phyloP scores from a whole-genome alignment of 2,113 vertebrate species.

The Rhinolophus sinicus region DNA sequence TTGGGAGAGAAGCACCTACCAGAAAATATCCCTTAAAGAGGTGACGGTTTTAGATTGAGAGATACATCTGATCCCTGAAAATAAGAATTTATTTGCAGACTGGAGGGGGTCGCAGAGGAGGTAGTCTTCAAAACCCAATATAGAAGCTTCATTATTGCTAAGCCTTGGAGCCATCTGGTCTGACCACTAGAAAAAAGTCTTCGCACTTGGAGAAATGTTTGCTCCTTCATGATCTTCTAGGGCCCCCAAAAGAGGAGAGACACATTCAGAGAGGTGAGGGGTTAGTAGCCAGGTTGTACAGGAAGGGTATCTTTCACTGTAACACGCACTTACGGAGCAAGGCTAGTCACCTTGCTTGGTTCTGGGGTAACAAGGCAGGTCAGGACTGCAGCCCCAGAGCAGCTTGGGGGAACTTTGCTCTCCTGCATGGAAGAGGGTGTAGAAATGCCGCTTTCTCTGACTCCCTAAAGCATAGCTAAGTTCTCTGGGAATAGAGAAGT shows the following conservation, averaged over 20 bases:
- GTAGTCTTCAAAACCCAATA: neutral
- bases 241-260: neutral
- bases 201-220: neutral
- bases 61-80: neutral
- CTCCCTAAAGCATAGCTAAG: neutral
- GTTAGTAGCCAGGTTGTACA: neutral
- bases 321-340: neutral
- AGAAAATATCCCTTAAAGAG: neutral
- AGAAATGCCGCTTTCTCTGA: neutral
- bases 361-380: neutral
- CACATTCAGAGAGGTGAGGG: neutral
- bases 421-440: neutral
- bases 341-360: neutral
- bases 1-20: neutral
- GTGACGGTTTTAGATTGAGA: neutral
- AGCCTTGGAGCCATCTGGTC: neutral
- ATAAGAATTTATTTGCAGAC: slow-evolving; percentile 19
- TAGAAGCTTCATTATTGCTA: neutral
- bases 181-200: slow-evolving; percentile 19
- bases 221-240: neutral
- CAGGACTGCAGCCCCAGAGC: neutral
- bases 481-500: neutral
- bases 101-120: neutral
- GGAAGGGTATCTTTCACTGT: neutral
- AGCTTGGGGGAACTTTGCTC: neutral